Evolutionary conservation across 1,140 invertebrate genomes (phyloP), one percentile per base, ranked within the genome.

Genomic region (Bombyx mandarina): DNA sequence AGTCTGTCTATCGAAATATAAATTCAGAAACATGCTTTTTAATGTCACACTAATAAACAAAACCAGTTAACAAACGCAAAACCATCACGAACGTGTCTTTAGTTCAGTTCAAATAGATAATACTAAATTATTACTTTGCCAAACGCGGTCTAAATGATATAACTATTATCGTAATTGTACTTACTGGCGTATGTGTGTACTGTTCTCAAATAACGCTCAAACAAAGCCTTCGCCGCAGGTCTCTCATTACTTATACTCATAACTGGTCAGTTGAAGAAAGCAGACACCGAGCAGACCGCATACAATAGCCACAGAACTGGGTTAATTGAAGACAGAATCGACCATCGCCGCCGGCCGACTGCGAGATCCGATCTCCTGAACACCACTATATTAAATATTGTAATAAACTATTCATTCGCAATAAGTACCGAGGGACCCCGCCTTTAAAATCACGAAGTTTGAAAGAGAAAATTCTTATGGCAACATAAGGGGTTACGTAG

Each of bases 301-400:
- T 65, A 82, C 77, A 80, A 79, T 74, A 73, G 71, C 59, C 69
- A 60, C 54, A 69, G 65, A 82, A 75, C 64, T 85, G 75, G 82
- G 79, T 85, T 82, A 82, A 82, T 81, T 81, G 77, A 80, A 80
- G 77, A 77, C 74, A 79, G 79, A 70, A 73, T 65, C 73, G 64
- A 58, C 69, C 65, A 73, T 67, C 60, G 77, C 80, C 75, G 71
- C 60, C 64, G 74, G 75, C 72, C 56, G 66, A 62, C 67, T 56
- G 53, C 62, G 68, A 71, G 66, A 78, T 77, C 67, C 60, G 66
- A 79, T 78, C 76, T 73, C 65, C 57, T 35, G 60, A 67, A 63
- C 63, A 61, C 55, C 60, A 69, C 66, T 65, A 66, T 75, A 80
- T 80, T 77, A 76, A 35, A 79, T 73, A 76, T 64, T 66, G 61